Evolutionary conservation across 1,140 invertebrate species (phyloP), one percentile per base, ranked within the genome.

Genomic region (Formica selysi): DNA sequence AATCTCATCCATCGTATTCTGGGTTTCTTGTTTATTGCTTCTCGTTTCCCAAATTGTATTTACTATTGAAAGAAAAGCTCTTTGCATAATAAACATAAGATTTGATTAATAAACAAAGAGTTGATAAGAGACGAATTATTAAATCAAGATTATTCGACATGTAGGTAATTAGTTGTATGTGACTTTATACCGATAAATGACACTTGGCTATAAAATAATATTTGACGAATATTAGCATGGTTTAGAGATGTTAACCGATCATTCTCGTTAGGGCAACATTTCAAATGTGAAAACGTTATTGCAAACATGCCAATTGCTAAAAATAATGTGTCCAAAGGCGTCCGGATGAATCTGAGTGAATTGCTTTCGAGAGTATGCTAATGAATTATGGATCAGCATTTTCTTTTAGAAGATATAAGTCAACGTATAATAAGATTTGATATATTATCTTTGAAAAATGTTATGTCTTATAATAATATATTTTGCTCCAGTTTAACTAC

Each of bases 281-380:
- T 79, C 76, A 68, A 79, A 79, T 76, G 36, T 57, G 71, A 74
- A 74, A 74, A 74, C 19, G 29, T 68, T 68, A 79, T 38, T 79
- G 62, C 41, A 29, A 13, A 29, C 44, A 38, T 68, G 76, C 76
- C 76, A 79, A 79, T 29, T 79, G 44, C 76, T 79, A 79, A 79
- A 79, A 79, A 79, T 79, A 79, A 38, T 51, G 41, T 68, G 26
- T 67, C n/a, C 62, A 79, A 68, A 68, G n/a, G 13, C 44, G 62
- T 32, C 13, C 62, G 36, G 29, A 44, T 68, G 44, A 32, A 22
- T 54, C 29, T 68, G 10, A 26, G 44, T 36, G 41, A 76, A 76
- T 62, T 76, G 19, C 26, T 76, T 65, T 65, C 5, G 32, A 67
- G 26, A 10, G 13, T 80, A 57, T 10, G 22, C 13, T 22, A 44